Conservation (phyloP, 1,140 invertebrate genomes). For the Scaptomyza montana region DNA sequence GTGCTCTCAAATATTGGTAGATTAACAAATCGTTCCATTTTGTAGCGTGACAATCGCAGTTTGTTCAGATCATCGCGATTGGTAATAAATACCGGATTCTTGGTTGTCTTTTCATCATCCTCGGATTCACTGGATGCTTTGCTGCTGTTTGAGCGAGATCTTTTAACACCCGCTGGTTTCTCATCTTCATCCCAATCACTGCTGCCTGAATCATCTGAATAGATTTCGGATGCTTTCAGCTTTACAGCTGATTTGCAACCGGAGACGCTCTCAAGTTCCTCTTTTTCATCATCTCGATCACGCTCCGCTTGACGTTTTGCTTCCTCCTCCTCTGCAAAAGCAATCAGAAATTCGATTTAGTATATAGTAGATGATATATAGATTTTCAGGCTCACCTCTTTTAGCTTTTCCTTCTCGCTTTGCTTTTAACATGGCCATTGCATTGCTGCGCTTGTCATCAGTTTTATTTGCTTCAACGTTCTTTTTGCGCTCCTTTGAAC, state of each 20-base stretch:
- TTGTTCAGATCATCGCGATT: slow-evolving; percentile 93
- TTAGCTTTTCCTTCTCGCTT: slow-evolving; percentile 90
- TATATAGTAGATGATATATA: neutral
- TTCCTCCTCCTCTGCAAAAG: slow-evolving; percentile 84
- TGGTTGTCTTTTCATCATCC: slow-evolving; percentile 83
- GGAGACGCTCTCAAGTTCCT: slow-evolving; percentile 85
- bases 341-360: neutral
- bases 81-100: slow-evolving; percentile 87
- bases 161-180: slow-evolving; percentile 84
- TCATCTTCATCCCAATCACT: slow-evolving; percentile 85
- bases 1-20: slow-evolving; percentile 97
- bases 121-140: slow-evolving; percentile 85
- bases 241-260: slow-evolving; percentile 85
- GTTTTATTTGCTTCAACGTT: slow-evolving; percentile 94
- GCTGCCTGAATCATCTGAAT: slow-evolving; percentile 96
- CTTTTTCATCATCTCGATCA: slow-evolving; percentile 88
- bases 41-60: slow-evolving; percentile 94
- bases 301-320: slow-evolving; percentile 84
- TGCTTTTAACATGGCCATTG: slow-evolving; percentile 95
- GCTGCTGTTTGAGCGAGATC: slow-evolving; percentile 83
- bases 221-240: slow-evolving; percentile 96
- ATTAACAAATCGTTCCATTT: slow-evolving; percentile 97
- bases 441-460: slow-evolving; percentile 94
- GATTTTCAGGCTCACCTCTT: slow-evolving; percentile 74
- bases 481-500: slow-evolving; percentile 93